phyloP scores from a whole-genome alignment of 2,888 invertebrate species.

The Eupsilia transversa region DNA sequence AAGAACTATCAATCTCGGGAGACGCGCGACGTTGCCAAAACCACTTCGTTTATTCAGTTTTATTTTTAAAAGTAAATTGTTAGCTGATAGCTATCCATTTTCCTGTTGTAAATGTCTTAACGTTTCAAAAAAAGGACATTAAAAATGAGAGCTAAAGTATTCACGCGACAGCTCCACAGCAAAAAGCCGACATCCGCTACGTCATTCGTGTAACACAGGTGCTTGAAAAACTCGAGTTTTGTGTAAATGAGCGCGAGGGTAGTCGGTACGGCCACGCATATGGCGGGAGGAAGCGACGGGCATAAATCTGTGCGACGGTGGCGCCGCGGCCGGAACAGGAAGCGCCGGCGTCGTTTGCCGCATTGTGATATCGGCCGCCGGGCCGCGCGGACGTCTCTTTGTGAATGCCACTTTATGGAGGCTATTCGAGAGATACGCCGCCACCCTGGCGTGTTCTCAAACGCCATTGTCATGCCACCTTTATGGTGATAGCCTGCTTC shows the following conservation, averaged over 20 bases:
- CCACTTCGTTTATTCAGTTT: background rate
- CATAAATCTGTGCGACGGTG: constrained; percentile 89
- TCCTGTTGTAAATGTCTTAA: constrained; percentile 24
- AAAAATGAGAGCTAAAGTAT: constrained; percentile 44
- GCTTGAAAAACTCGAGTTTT: constrained; percentile 89
- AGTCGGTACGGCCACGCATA: constrained; percentile 82
- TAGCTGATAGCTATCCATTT: background rate
- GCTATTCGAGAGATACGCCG: constrained; percentile 83
- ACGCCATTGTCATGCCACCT: constrained; percentile 86
- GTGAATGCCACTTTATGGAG: constrained; percentile 87
- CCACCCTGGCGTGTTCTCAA: constrained; percentile 80
- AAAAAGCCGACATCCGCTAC: constrained; percentile 79
- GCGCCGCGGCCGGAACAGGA: constrained; percentile 90
- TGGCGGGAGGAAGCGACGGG: constrained; percentile 88
- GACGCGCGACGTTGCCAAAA: background rate
- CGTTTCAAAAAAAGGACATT: constrained; percentile 35
- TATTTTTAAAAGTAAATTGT: background rate
- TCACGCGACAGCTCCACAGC: constrained; percentile 70
- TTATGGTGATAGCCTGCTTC: constrained; percentile 77
- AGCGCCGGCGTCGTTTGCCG: constrained; percentile 90
- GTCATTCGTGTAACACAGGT: constrained; percentile 83
- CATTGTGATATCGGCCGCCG: constrained; percentile 89
- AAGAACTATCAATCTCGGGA: background rate
- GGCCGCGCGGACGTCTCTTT: constrained; percentile 88
- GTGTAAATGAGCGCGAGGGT: constrained; percentile 88